Evolutionary conservation across 2,113 vertebrate species (phyloP), one percentile per base, ranked within the genome.

Genomic region (Bagarius yarrelli): DNA sequence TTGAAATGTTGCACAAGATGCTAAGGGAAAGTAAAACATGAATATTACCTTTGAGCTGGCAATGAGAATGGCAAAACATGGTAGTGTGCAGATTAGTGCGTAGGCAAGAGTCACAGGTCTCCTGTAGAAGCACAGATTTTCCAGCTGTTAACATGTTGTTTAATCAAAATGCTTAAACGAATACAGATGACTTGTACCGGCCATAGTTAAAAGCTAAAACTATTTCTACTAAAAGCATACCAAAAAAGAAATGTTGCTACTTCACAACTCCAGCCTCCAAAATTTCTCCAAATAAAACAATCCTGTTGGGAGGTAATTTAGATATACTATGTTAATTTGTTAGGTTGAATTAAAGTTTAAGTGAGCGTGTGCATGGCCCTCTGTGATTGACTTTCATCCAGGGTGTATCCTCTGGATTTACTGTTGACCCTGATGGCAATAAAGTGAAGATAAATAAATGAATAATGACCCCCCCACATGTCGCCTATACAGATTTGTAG

Each of bases 31-130:
- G 56, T 55, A 85, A 3, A 5, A 52, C 1, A 4, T 1, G 52
- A 50, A n/a, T 66, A 14, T 57, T 94, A 95, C 95, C 94, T 95
- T 92, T 8, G 93, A 93, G 84, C 90, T 87, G 83, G 93, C 89
- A 63, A 94, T 87, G 47, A 94, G 84, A 83, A 95, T 91, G 72
- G 89, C 89, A 86, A 95, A 93, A 90, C 93, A 94, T 2, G 95
- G 94, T 1, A 95, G 87, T 0, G 94, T 94, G 30, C 90, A 93
- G 83, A 95, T 87, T 30, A 92, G 2, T 18, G 92, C 82, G 84
- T 92, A 92, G 32, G 87, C 91, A 85, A 94, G 81, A 15, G 90
- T 81, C 80, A 92, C 90, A 19, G 93, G 94, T 79, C 92, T 92
- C 95, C 95, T 96, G 90, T 83, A 91, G 89, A 85, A 85, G 36